Evolutionary conservation across 2,888 invertebrate genomes (phyloP), one percentile per base, ranked within the genome.

Genomic region (Malacosoma neustria): DNA sequence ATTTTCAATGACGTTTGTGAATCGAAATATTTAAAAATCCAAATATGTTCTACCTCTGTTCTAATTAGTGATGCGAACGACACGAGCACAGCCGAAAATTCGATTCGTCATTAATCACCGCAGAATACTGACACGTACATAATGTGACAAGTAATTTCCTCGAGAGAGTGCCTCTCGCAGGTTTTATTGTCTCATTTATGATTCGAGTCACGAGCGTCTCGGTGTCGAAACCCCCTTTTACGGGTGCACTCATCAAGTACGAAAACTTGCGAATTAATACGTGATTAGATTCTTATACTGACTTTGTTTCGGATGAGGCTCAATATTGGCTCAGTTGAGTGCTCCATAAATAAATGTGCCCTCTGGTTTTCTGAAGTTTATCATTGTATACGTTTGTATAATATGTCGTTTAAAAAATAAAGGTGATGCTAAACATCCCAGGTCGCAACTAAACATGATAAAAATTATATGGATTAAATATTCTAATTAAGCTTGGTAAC

Each of bases 71-170:
- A 22, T 22, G 22, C 22, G 7, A 22, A 22, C 22, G 22, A 22
- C 1, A 22, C 22, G 61, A 55, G 43, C 51, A 38, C 38, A 38
- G 39, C 39, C 53, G 46, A 49, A 52, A 58, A 58, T 50, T 55
- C 52, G 51, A 48, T 51, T 49, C 43, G 49, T 22, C 22, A 22
- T 22, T 22, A 22, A 22, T 22, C 22, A 22, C 22, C 22, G 22
- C 22, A 22, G 22, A 22, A 22, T 22, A 22, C 22, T 22, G 22
- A 22, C 22, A 22, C 65, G 56, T 60, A 67, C 65, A 59, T 76
- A 81, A 76, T 76, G 77, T 75, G 80, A 77, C 80, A 81, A 74
- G 72, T 76, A 77, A 81, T 81, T 80, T 76, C 76, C 75, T 71
- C 69, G 63, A 71, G 67, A 68, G 69, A 69, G 58, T 70, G 63